phyloP scores from a whole-genome alignment of 1,140 invertebrate species.

The Drosophila kepulauana region DNA sequence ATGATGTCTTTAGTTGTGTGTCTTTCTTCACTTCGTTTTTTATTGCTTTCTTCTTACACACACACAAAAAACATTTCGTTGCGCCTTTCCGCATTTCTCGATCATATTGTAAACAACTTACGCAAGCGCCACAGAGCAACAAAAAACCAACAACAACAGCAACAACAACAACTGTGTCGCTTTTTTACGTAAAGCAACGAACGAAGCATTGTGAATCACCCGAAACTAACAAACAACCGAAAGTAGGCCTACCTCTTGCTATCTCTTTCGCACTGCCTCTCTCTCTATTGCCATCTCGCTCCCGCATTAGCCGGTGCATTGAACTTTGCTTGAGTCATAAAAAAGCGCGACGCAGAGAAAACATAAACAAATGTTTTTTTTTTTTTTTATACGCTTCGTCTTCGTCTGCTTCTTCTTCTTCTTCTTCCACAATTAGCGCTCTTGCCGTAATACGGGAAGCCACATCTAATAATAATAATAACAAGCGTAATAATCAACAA shows the following conservation, averaged over 20 bases:
- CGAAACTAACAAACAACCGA: conserved; percentile 44
- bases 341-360: conserved; percentile 23
- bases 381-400: neutral
- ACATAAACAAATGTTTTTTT: conserved; percentile 57
- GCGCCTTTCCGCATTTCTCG: conserved; percentile 46
- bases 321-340: conserved; percentile 42
- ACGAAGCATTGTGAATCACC: conserved; percentile 60
- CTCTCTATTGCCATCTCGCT: neutral
- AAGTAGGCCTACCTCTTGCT: conserved; percentile 62
- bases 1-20: conserved; percentile 28
- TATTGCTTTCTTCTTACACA: conserved; percentile 34
- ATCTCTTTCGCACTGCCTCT: conserved; percentile 1
- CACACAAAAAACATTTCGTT: conserved; percentile 2
- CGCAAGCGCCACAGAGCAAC: conserved; percentile 57
- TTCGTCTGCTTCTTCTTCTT: neutral
- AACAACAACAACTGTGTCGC: conserved; percentile 56
- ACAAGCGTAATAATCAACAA: conserved; percentile 2
- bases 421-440: conserved; percentile 35
- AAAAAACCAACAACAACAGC: conserved; percentile 15
- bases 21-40: conserved; percentile 3
- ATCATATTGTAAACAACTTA: conserved; percentile 78
- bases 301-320: conserved; percentile 42
- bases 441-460: conserved; percentile 57
- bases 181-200: conserved; percentile 70
- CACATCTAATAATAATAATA: neutral